phyloP scores from a whole-genome alignment of 2,888 invertebrate genomes.

The Ophion slaviceki region DNA sequence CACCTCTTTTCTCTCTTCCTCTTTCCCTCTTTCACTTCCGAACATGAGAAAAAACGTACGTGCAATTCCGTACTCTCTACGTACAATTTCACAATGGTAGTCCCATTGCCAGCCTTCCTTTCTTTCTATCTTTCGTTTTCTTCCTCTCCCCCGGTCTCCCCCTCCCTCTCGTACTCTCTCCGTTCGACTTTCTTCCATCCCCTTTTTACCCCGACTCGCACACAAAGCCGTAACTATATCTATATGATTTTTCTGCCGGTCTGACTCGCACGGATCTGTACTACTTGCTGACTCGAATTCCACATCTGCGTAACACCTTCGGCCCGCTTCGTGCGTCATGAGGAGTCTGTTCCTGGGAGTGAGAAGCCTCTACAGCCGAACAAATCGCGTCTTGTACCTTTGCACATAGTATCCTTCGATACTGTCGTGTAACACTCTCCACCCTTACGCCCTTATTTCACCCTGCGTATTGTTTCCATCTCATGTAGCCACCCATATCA shows the following conservation, averaged over 20 bases:
- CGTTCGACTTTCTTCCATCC: not conserved
- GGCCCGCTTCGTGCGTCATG: not conserved
- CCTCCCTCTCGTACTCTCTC: not conserved
- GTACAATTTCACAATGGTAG: conserved; percentile 44
- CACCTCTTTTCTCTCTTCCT: not conserved
- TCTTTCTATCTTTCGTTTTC: conserved; percentile 5
- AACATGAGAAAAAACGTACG: conserved; percentile 4
- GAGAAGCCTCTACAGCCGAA: conserved; percentile 14
- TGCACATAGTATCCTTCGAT: not conserved
- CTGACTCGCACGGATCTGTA: conserved; percentile 28
- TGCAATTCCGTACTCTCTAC: conserved; percentile 27
- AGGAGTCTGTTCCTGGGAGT: not conserved
- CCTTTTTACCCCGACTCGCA: not conserved
- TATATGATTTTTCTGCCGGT: conserved; percentile 3
- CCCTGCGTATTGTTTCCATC: conserved; percentile 30
- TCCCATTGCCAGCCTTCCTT: conserved; percentile 1
- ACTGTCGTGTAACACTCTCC: not conserved
- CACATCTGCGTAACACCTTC: not conserved
- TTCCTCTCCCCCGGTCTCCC: not conserved
- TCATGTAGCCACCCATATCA: not conserved
- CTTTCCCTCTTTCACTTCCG: not conserved
- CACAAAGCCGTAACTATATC: not conserved
- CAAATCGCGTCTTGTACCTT: conserved; percentile 39
- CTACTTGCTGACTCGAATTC: conserved; percentile 30
- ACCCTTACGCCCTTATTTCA: not conserved